phyloP scores from a whole-genome alignment of 1,140 invertebrate species.

The Fopius arisanus region DNA sequence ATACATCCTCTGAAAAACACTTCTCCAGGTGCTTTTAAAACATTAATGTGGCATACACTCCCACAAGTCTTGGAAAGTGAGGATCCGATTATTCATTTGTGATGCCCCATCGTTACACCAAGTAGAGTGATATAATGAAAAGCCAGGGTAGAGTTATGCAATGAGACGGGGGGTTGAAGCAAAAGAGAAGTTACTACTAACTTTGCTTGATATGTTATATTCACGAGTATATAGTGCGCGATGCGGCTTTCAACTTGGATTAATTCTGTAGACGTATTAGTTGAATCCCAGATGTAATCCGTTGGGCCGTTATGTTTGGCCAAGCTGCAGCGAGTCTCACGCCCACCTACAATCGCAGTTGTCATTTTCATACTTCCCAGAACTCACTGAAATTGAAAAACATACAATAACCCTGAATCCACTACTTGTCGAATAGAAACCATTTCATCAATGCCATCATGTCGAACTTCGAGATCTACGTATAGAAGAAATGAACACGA shows the following conservation, averaged over 20 bases:
- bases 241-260: slow-evolving; percentile 26
- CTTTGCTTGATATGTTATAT: slow-evolving; percentile 13
- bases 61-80: neutral
- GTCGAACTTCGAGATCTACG: neutral
- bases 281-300: slow-evolving; percentile 22
- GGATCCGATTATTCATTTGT: neutral
- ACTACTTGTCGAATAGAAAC: neutral
- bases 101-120: neutral
- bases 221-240: slow-evolving; percentile 9
- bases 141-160: neutral
- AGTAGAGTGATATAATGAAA: neutral
- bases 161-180: neutral
- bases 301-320: slow-evolving; percentile 6
- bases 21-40: neutral
- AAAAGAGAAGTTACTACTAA: slow-evolving; percentile 6
- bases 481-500: neutral
- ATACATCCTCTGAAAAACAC: neutral
- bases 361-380: neutral
- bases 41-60: neutral
- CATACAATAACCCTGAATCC: neutral
- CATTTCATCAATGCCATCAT: neutral
- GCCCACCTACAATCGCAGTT: neutral
- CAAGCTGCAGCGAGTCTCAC: slow-evolving; percentile 5
- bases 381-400: neutral
- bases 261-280: slow-evolving; percentile 14